These are phyloP conservation scores for Nothura maculosa DNA, from an alignment of 2,797 vertebrate species.

Conservation along the genomic window DNA sequence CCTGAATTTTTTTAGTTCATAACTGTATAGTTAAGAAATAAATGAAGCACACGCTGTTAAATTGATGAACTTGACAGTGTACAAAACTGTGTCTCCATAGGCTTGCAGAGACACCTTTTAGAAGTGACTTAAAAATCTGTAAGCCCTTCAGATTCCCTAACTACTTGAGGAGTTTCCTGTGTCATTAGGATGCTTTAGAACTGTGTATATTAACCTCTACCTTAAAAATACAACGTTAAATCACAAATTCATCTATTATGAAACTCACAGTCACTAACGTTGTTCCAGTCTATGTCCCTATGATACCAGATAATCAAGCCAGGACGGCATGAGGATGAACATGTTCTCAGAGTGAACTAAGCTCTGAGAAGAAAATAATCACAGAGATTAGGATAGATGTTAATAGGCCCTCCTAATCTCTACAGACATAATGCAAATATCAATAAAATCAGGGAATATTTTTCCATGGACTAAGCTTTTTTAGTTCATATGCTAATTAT, in stretches of 20 bases:
- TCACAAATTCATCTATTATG: fast-evolving
- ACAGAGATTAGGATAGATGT: background rate
- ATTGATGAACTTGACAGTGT: background rate
- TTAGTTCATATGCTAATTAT: background rate
- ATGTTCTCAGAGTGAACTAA: background rate
- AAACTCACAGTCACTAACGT: fast-evolving
- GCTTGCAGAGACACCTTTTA: background rate
- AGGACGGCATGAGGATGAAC: background rate
- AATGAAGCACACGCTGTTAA: background rate
- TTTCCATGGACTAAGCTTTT: background rate
- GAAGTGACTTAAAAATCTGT: background rate
- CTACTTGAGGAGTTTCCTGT: background rate
- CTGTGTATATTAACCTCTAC: background rate
- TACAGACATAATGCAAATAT: fast-evolving
- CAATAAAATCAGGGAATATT: background rate
- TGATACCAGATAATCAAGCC: background rate
- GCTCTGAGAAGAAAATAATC: background rate
- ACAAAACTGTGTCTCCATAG: background rate
- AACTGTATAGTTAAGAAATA: fast-evolving
- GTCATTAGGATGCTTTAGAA: background rate
- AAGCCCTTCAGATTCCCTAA: background rate
- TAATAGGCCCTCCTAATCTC: background rate
- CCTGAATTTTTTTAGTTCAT: background rate
- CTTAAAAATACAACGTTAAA: background rate
- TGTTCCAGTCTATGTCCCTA: background rate